Evolutionary conservation across 2,113 vertebrate species (phyloP), one percentile per base, ranked within the genome.

Genomic region (Phoxinus phoxinus): DNA sequence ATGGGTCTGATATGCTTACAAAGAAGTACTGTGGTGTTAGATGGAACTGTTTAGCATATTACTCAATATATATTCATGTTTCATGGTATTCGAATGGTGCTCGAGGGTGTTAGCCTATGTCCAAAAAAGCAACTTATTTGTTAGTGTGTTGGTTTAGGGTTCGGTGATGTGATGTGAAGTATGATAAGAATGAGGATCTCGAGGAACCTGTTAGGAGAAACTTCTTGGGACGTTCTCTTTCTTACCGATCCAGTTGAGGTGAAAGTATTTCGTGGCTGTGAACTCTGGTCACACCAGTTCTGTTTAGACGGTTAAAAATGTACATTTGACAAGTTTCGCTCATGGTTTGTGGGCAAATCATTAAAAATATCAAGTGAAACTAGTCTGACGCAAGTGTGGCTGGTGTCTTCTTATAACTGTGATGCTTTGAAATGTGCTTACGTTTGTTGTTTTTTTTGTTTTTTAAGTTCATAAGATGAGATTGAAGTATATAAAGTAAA

Each of bases 251-350:
- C 21, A 37, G 75, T 79, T 73, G n/a, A 30, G 37, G 15, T 58
- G 37, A 37, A 73, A 11, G 46, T 32, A 69, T 71, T 21, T 19
- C 0, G 15, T 53, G 41, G 48, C 51, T 81, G 63, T 51, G 56
- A 25, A 23, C 44, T 75, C 86, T 6, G 72, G 86, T 89, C 48
- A 9, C 44, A 59, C 86, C 81, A 21, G 88, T 89, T 89, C 13
- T 27, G 15, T 72, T 12, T 30, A 61, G 37, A 48, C 30, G 2
- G 3, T 46, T 4, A 3, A 56, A 83, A 56, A 23, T 23, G 15
- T 3, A 69, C 21, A 12, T 69, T 32, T 32, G 44, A 67, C 37
- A 48, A 27, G 58, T 48, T 82, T 67, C 30, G 15, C 23, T 21
- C 44, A 6, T 53, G 44, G 44, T 37, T 71, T 83, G 27, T 12